phyloP scores from a whole-genome alignment of 2,888 invertebrate species.

The Watsonalla cultraria region DNA sequence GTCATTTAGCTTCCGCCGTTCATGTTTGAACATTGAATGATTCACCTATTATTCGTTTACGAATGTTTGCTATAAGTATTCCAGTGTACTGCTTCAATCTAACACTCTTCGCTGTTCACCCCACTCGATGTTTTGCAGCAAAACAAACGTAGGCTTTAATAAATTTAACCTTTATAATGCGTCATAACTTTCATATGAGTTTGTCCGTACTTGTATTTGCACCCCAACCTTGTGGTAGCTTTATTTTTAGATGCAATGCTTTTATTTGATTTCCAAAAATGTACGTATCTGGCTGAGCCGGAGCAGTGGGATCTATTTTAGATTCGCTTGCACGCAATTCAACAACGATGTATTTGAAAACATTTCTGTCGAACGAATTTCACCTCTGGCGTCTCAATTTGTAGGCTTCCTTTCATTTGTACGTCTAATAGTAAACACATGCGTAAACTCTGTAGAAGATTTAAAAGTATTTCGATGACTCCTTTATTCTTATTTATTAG shows the following conservation, averaged over 20 bases:
- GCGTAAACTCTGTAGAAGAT: conserved; percentile 18
- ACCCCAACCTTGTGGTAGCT: conserved; percentile 52
- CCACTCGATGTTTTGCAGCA: conserved; percentile 15
- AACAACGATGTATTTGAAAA: conserved; percentile 54
- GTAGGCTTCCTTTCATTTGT: conserved; percentile 34
- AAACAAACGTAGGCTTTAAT: conserved; percentile 23
- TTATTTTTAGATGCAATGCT: conserved; percentile 59
- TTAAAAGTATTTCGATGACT: conserved; percentile 28
- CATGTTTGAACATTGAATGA: neutral
- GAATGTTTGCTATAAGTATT: neutral
- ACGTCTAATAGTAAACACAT: conserved; percentile 19
- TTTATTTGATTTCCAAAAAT: conserved; percentile 77
- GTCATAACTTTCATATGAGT: conserved; percentile 27
- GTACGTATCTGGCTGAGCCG: conserved; percentile 66
- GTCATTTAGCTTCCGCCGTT: conserved; percentile 3
- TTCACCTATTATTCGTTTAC: neutral
- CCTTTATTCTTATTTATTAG: conserved; percentile 29
- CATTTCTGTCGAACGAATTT: conserved; percentile 39
- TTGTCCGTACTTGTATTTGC: conserved; percentile 46
- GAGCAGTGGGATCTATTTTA: conserved; percentile 66
- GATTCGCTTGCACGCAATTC: conserved; percentile 44
- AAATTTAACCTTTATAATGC: conserved; percentile 40
- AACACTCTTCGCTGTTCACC: conserved; percentile 18
- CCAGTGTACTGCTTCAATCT: neutral
- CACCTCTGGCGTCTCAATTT: conserved; percentile 32